Conservation (phyloP, 2,888 invertebrate genomes). For the Eilema sororculum region DNA sequence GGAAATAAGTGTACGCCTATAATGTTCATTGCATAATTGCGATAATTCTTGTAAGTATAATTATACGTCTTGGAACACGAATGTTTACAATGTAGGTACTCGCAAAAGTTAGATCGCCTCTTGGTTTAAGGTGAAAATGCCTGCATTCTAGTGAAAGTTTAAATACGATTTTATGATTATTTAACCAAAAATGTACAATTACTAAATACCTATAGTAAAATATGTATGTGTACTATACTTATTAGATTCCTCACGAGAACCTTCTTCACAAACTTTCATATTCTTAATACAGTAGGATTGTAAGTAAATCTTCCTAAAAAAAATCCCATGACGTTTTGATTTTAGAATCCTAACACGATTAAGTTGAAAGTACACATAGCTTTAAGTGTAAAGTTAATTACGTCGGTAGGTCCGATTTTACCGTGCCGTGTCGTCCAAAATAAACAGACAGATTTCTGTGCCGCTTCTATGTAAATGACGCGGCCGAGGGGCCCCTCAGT, state of each 20-base stretch:
- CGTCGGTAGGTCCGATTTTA: conserved; percentile 56
- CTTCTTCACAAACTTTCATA: no score
- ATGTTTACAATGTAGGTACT: no score
- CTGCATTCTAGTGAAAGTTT: not conserved
- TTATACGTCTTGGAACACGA: not conserved
- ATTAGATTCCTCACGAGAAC: no score
- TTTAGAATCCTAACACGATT: conserved; percentile 50
- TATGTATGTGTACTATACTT: no score
- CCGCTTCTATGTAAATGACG: conserved; percentile 63
- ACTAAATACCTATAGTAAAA: no score
- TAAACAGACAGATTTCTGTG: conserved; percentile 52
- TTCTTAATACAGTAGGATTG: not conserved
- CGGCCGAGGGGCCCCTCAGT: conserved; percentile 30
- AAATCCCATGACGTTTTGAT: conserved; percentile 16
- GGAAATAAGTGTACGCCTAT: not conserved
- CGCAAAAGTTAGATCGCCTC: no score
- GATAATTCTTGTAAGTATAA: not conserved
- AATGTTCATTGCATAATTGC: not conserved
- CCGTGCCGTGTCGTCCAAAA: conserved; percentile 53
- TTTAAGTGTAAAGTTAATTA: conserved; percentile 73
- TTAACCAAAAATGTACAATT: no score
- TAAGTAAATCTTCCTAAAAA: not conserved
- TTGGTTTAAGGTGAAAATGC: not conserved
- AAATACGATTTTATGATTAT: no score
- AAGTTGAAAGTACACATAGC: conserved; percentile 55